Percentiles rank a stretch among this genome's conserved stretches.
Evolutionary conservation across 92 coral and sea anemone genomes (phyloP).

Genomic region (Hydrozoanthus gracilis): DNA sequence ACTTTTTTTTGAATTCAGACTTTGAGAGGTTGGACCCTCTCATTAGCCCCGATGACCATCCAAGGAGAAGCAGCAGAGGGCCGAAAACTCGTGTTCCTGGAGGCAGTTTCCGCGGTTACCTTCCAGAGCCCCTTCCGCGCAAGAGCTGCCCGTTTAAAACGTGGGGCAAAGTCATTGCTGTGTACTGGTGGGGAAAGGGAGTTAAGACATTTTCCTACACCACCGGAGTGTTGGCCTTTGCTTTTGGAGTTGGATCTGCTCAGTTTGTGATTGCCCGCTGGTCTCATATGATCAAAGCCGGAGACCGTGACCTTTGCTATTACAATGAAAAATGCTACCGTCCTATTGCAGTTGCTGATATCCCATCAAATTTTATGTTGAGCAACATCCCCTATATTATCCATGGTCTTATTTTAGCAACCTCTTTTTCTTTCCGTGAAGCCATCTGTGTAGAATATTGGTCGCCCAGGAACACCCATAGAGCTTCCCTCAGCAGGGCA

Average conservation of each 20-base stretch:
- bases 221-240: constrained; percentile 86
- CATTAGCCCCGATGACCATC: constrained; percentile 23
- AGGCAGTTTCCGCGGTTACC: constrained; percentile 47
- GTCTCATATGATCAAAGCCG: constrained; percentile 89
- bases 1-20: constrained; percentile 92
- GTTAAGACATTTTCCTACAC: constrained; percentile 84
- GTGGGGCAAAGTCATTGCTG: constrained; percentile 72
- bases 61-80: background rate
- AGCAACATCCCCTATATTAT: constrained; percentile 88
- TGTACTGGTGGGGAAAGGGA: constrained; percentile 86
- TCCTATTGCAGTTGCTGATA: constrained; percentile 81
- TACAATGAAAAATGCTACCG: constrained; percentile 96
- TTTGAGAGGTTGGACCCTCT: constrained; percentile 68
- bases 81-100: constrained; percentile 43
- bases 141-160: constrained; percentile 64
- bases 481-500: constrained; percentile 1
- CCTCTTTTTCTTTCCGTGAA: constrained; percentile 87
- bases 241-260: constrained; percentile 92
- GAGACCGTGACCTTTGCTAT: constrained; percentile 93
- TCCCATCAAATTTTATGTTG: constrained; percentile 91
- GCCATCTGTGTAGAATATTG: constrained; percentile 70
- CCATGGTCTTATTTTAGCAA: constrained; percentile 80
- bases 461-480: constrained; percentile 6
- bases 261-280: constrained; percentile 95
- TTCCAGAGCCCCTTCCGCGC: constrained; percentile 71